phyloP scores from a whole-genome alignment of 2,797 vertebrate species.

The Chiroxiphia lanceolata region DNA sequence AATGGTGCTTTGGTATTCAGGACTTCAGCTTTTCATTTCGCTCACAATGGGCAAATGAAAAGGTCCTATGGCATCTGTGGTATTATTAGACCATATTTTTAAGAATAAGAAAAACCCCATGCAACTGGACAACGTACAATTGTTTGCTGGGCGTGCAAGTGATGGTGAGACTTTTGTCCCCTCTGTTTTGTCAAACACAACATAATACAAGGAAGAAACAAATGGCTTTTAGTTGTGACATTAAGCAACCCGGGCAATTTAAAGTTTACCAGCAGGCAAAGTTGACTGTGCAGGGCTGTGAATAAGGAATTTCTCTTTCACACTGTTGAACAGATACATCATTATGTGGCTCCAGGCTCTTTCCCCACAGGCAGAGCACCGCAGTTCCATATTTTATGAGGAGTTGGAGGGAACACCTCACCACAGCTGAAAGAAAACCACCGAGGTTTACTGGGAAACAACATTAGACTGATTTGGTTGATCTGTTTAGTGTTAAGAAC shows the following conservation, averaged over 20 bases:
- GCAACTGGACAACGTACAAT: neutral
- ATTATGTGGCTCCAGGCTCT: neutral
- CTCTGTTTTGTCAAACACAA: neutral
- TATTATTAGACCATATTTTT: neutral
- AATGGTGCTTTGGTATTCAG: neutral
- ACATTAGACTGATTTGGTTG: neutral
- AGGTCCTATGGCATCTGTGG: neutral
- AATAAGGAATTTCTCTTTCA: neutral
- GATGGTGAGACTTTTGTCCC: neutral
- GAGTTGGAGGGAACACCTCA: neutral
- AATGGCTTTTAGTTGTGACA: neutral
- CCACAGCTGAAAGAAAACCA: neutral
- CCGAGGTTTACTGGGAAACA: neutral
- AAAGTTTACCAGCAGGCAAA: slow-evolving; percentile 8
- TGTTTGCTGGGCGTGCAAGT: neutral
- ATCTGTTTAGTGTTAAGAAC: neutral
- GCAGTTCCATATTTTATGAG: neutral
- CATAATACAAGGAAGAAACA: neutral
- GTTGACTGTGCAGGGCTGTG: neutral
- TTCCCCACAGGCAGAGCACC: neutral
- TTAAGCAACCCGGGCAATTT: neutral
- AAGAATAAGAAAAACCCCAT: neutral
- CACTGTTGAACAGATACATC: neutral
- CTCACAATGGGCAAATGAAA: neutral
- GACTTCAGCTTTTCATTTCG: neutral